Base-by-base conservation (phyloP, 2,797 vertebrate genomes). In the Nothura maculosa region DNA sequence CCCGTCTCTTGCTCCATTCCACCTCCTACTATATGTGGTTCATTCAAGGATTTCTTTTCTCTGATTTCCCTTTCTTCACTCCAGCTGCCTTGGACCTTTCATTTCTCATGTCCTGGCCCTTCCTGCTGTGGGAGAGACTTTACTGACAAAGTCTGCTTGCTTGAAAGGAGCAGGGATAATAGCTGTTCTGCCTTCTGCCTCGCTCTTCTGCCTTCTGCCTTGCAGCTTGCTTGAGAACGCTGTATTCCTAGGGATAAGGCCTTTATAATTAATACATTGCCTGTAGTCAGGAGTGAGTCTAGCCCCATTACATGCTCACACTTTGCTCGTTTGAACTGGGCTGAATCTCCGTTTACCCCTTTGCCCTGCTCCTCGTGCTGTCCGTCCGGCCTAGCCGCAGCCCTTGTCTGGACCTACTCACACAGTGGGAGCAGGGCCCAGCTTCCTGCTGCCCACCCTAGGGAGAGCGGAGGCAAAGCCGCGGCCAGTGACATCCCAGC, bases 401-500 rank as follows among this genome's bases (percentile, higher is more conserved):
- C 42, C 52, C 67, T 20, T 87, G 68, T 79, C 69, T 43, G 48
- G 50, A 9, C 54, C 47, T 25, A 19, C 24, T 20, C 34, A 47
- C 18, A 19, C 6, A 30, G 64, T 54, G 54, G 78, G 40, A 85
- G 40, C 36, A 25, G 24, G 64, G 68, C 43, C 57, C 78, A 50
- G 13, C 52, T 87, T 89, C 75, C 84, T 77, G 43, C 52, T 77
- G 68, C 55, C 78, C 52, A 73, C 60, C 43, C 48, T 69, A 77
- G 90, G 57, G 76, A 87, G 60, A 47, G 45, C 67, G 79, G 64
- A 93, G 64, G 40, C 12, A 2, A 89, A 90, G 17, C 40, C 20
- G 67, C 38, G 78, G 77, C 57, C 61, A 28, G 60, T 38, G 72
- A 89, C 52, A 92, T 90, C 89, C 61, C 92, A 92, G 61, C 64